These are phyloP conservation scores for Pongo abelii DNA, from an alignment of 2,113 vertebrate species.

Conservation along the genomic window DNA sequence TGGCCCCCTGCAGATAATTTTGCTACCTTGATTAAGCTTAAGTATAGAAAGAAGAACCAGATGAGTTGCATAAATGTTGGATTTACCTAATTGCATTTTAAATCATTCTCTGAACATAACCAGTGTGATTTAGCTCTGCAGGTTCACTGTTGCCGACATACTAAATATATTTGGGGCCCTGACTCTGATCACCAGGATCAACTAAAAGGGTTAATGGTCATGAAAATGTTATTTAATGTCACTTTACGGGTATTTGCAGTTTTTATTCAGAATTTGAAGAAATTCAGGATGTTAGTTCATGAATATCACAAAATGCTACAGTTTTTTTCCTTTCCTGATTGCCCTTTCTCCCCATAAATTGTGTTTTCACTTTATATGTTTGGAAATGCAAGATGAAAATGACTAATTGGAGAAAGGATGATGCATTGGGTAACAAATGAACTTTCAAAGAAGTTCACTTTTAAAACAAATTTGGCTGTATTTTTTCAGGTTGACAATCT, in stretches of 20 bases:
- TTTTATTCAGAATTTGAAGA: background rate
- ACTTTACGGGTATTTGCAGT: background rate
- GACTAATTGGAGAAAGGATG: background rate
- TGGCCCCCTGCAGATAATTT: background rate
- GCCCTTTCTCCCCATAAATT: background rate
- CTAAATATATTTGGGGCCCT: background rate
- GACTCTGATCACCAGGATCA: background rate
- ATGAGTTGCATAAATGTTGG: background rate
- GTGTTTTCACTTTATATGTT: background rate
- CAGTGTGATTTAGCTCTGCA: background rate
- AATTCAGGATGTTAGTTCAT: background rate
- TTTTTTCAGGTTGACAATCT: background rate
- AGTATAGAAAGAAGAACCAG: background rate
- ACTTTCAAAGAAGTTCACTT: background rate
- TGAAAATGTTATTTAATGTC: background rate
- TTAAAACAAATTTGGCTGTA: background rate
- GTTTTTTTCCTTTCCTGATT: background rate
- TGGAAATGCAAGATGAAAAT: background rate
- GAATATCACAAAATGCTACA: background rate
- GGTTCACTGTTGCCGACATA: background rate
- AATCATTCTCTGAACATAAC: background rate
- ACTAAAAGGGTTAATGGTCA: background rate
- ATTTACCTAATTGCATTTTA: constrained; percentile 21
- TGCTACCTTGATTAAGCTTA: background rate
- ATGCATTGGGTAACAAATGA: background rate